Conservation (phyloP, 2,797 vertebrate genomes). For the Mastacembelus armatus region DNA sequence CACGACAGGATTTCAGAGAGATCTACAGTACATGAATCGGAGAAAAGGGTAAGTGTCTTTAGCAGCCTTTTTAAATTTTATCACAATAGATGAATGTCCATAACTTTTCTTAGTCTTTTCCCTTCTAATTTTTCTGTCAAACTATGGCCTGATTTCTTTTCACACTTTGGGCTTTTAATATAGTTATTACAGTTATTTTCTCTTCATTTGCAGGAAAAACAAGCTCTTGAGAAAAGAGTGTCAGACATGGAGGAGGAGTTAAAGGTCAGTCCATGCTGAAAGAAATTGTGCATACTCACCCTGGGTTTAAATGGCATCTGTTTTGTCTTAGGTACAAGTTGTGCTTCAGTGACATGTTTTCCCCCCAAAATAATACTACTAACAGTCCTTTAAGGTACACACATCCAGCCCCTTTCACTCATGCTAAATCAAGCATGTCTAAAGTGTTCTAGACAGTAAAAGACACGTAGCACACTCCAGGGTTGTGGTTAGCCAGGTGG, state of each 20-base stretch:
- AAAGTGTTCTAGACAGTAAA: conserved; percentile 51
- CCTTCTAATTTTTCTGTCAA: neutral
- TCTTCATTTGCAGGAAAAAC: conserved; percentile 88
- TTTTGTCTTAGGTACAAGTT: conserved; percentile 20
- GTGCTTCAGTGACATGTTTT: conserved; percentile 30
- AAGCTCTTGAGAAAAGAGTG: conserved; percentile 92
- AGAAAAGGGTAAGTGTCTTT: conserved; percentile 88
- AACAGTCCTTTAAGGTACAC: conserved; percentile 20
- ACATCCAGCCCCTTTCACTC: conserved; percentile 31
- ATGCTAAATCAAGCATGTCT: conserved; percentile 55
- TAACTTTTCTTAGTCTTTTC: neutral
- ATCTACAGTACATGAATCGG: conserved; percentile 89
- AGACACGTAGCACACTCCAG: conserved; percentile 27
- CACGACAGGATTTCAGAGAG: conserved; percentile 93
- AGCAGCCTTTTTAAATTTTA: conserved; percentile 27
- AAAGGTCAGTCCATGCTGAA: conserved; percentile 87
- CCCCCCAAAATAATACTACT: conserved; percentile 21
- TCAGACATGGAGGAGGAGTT: conserved; percentile 97
- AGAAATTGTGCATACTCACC: neutral
- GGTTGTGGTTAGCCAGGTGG: conserved; percentile 65
- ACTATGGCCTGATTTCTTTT: neutral
- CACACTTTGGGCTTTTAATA: neutral
- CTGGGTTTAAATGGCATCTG: conserved; percentile 27
- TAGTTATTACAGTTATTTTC: conserved; percentile 12
- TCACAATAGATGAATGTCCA: conserved; percentile 7